Base-by-base conservation (phyloP, 2,113 vertebrate species). In the Melanocharis versteri region DNA sequence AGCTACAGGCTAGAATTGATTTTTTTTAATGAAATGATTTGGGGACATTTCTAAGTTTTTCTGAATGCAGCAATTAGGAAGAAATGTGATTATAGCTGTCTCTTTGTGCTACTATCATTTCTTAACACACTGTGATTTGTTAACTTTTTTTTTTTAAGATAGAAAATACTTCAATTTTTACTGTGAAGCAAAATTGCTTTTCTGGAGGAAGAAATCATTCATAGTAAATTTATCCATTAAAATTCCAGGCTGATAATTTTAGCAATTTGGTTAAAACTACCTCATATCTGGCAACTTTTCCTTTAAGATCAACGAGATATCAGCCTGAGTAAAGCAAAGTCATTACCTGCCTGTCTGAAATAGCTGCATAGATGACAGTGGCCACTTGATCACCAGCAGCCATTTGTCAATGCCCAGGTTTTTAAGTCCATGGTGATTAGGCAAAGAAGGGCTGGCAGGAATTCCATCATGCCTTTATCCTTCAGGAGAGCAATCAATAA, bases 71-170 rank as follows among this genome's bases (percentile, higher is more conserved):
- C 89, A 93, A 93, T 95, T 96, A 87, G 0, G 6, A 87, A 82
- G 90, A 90, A 93, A 93, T 89, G 92, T 92, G 92, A 96, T 95
- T 92, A 95, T 70, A 92, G 83, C 88, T 31, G 79, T 81, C 92
- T 88, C 90, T 95, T 82, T 72, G 88, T 92, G 83, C 83, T 81
- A 24, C 66, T 90, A 94, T 87, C 53, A 89, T 73, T 94, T 87
- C 73, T 91, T 92, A 94, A 56, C 81, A 81, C 50, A 8, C 91
- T 90, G 16, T 87, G 89, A 96, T 97, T 95, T 92, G 88, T 88
- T 80, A 90, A 83, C 57, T 71, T 71, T 33, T 87, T 91, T 80
- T 76, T 94, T 91, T 73, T 15, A 65, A 75, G 78, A 83, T 7
- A 69, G 85, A 89, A 83, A 69, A 96, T 87, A 68, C n/a, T 96